These are phyloP conservation scores for Poeciliopsis occidentalis DNA, from an alignment of 2,113 vertebrate genomes.

Conservation along the genomic window DNA sequence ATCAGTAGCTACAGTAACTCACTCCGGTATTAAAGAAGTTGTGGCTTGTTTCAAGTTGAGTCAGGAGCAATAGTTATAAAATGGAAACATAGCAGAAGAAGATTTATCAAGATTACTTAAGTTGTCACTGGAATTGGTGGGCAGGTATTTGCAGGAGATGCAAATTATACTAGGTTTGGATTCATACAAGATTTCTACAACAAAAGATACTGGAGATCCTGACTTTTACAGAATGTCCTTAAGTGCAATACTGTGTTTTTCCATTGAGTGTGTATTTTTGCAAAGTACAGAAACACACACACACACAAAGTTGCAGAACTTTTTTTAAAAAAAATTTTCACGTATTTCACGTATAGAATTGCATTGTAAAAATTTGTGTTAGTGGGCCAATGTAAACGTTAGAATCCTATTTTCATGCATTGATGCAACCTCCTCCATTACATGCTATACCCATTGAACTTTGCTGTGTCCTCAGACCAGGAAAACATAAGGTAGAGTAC, in stretches of 20 bases:
- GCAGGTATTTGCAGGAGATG: not conserved
- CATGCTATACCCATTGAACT: not conserved
- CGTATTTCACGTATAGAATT: not conserved
- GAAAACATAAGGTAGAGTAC: conserved; percentile 1
- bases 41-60: not conserved
- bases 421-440: not conserved
- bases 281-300: not conserved
- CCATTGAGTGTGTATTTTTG: not conserved
- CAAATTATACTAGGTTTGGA: not conserved
- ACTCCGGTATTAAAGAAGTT: not conserved
- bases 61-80: not conserved
- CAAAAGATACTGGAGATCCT: not conserved
- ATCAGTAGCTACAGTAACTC: not conserved
- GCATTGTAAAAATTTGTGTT: not conserved
- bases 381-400: not conserved
- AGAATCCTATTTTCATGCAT: not conserved
- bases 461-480: not conserved
- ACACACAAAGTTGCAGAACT: too few species aligned
- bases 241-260: not conserved
- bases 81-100: not conserved
- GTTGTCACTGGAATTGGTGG: not conserved
- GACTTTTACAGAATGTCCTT: not conserved
- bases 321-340: too few species aligned
- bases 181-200: not conserved
- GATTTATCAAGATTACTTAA: not conserved